A percentile compares a stretch with the other conserved stretches of the same genome.
Conservation (phyloP, 1,140 invertebrate genomes). For the Megalopta genalis region DNA sequence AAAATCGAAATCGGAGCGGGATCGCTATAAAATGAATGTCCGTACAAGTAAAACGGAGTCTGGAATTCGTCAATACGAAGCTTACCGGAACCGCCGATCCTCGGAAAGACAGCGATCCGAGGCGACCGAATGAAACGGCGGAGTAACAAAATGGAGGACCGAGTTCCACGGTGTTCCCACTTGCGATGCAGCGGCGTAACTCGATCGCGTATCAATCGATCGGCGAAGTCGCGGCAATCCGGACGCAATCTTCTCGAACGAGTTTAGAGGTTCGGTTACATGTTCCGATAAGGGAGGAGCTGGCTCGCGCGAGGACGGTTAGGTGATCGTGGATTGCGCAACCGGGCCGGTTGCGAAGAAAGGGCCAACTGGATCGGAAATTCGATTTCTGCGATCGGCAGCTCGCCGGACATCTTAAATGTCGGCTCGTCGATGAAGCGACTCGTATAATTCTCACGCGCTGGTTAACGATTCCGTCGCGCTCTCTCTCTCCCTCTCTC, state of each 20-base stretch:
- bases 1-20: too few relatives aligned
- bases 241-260: slow-evolving; percentile 21
- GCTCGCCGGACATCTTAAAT: slow-evolving; percentile 8
- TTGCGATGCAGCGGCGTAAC: background rate
- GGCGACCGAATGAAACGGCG: too few relatives aligned
- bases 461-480: slow-evolving; percentile 37
- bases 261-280: background rate
- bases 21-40: too few relatives aligned
- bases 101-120: too few relatives aligned
- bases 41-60: too few relatives aligned
- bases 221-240: background rate
- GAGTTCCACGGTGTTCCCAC: background rate
- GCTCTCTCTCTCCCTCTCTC: too few relatives aligned
- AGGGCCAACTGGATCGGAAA: background rate
- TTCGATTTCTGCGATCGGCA: slow-evolving; percentile 30
- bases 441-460: slow-evolving; percentile 45
- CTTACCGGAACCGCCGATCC: too few relatives aligned
- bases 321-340: too few relatives aligned
- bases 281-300: background rate
- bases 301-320: too few relatives aligned
- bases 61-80: too few relatives aligned
- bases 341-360: background rate
- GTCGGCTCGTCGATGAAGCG: slow-evolving; percentile 8
- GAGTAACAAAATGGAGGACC: too few relatives aligned
- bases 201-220: slow-evolving; percentile 7